phyloP scores from a whole-genome alignment of 2,888 invertebrate species.

The Drosophila histrio region DNA sequence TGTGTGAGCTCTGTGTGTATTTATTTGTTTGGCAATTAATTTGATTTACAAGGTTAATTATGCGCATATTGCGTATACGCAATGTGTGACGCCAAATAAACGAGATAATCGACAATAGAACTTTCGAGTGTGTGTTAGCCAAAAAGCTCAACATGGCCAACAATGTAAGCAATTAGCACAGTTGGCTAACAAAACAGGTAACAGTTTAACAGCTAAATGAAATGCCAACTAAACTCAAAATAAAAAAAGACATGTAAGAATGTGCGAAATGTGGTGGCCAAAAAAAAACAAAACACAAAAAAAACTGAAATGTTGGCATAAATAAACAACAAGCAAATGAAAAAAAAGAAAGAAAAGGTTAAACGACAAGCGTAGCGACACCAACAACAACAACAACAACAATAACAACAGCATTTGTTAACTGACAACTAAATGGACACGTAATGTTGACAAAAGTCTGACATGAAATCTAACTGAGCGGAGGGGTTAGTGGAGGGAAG shows the following conservation, averaged over 20 bases:
- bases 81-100: constrained; percentile 2
- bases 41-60: constrained; percentile 25
- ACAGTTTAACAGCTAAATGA: not conserved
- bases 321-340: constrained; percentile 24
- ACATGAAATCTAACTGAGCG: constrained; percentile 71
- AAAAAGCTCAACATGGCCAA: not conserved
- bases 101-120: not conserved
- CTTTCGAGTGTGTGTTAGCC: not conserved
- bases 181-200: constrained; percentile 13
- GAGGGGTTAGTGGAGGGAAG: constrained; percentile 24
- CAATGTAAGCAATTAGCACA: constrained; percentile 23
- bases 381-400: constrained; percentile 11
- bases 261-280: constrained; percentile 41
- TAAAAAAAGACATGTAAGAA: constrained; percentile 11
- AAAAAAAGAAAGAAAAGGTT: constrained; percentile 41
- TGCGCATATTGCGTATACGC: constrained; percentile 16
- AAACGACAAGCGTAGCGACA: constrained; percentile 42
- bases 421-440: constrained; percentile 80
- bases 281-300: constrained; percentile 15
- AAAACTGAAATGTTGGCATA: constrained; percentile 28
- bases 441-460: constrained; percentile 81
- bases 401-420: constrained; percentile 62
- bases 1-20: not conserved
- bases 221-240: constrained; percentile 10
- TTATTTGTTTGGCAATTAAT: constrained; percentile 10